phyloP scores from a whole-genome alignment of 2,888 invertebrate species.

The Cancer borealis region DNA sequence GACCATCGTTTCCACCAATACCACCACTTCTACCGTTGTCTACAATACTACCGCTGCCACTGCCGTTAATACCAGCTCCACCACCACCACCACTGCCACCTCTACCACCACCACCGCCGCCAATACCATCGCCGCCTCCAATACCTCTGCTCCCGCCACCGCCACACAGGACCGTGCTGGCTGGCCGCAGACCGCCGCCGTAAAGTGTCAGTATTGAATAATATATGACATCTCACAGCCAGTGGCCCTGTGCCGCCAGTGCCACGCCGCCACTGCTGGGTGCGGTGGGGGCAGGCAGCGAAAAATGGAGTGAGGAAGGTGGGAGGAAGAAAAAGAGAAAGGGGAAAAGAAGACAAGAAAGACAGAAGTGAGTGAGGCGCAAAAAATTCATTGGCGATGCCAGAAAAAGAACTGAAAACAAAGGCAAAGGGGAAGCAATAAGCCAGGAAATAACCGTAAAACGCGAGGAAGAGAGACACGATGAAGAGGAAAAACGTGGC shows the following conservation, averaged over 20 bases:
- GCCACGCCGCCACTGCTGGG: background rate
- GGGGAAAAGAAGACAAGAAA: background rate
- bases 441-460: constrained; percentile 33
- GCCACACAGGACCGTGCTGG: constrained; percentile 27
- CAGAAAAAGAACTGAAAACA: constrained; percentile 2
- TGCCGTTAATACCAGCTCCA: background rate
- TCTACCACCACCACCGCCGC: too few species aligned
- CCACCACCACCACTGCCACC: background rate
- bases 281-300: background rate
- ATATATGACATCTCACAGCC: constrained; percentile 57
- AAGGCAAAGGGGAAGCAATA: constrained; percentile 6
- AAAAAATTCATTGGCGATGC: constrained; percentile 6
- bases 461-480: background rate
- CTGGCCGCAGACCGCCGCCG: constrained; percentile 53
- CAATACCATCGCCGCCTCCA: background rate
- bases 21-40: background rate
- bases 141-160: background rate
- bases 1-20: background rate
- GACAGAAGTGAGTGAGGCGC: constrained; percentile 34
- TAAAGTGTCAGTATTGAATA: constrained; percentile 58
- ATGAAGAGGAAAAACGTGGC: constrained; percentile 7
- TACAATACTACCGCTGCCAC: background rate
- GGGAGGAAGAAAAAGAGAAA: background rate
- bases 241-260: constrained; percentile 37
- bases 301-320: background rate